These are phyloP conservation scores for Eupeodes latifasciatus DNA, from an alignment of 2,888 invertebrate species.

Conservation along the genomic window DNA sequence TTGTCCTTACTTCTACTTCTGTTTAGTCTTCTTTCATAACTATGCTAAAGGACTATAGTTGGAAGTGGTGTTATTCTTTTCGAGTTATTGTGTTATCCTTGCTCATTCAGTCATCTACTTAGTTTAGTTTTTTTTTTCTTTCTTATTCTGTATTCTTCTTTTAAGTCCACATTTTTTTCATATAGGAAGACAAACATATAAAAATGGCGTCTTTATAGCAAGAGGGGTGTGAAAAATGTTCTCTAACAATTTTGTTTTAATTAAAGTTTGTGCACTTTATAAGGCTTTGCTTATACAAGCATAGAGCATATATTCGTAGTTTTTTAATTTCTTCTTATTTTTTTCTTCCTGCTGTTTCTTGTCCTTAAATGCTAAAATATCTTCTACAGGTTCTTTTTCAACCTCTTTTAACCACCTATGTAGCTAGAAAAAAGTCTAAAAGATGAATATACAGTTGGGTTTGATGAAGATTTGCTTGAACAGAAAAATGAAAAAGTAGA, in stretches of 20 bases:
- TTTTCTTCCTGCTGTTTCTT: slow-evolving; percentile 20
- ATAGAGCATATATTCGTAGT: background rate
- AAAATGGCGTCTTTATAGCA: background rate
- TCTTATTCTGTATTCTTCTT: slow-evolving; percentile 6
- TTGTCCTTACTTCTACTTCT: slow-evolving; percentile 30
- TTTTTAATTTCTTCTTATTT: background rate
- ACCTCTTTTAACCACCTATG: no score
- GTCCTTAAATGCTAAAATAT: slow-evolving; percentile 59
- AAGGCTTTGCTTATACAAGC: slow-evolving; percentile 34
- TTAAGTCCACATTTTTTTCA: slow-evolving; percentile 37
- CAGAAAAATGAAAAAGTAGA: slow-evolving; percentile 10
- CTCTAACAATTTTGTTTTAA: slow-evolving; percentile 62
- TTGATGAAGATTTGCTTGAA: slow-evolving; percentile 17
- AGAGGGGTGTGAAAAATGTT: slow-evolving; percentile 57
- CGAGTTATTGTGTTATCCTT: slow-evolving; percentile 51
- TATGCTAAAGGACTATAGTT: background rate
- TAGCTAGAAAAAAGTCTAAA: slow-evolving; percentile 44
- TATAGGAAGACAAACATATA: slow-evolving; percentile 56
- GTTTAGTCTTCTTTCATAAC: background rate
- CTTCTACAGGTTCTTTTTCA: slow-evolving; percentile 27
- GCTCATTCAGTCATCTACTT: slow-evolving; percentile 34
- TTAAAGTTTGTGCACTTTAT: slow-evolving; percentile 67
- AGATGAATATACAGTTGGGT: slow-evolving; percentile 40
- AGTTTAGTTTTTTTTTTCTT: background rate
- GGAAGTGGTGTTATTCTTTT: slow-evolving; percentile 49